Base-by-base conservation (phyloP, 2,113 vertebrate species). In the Blennius ocellaris region DNA sequence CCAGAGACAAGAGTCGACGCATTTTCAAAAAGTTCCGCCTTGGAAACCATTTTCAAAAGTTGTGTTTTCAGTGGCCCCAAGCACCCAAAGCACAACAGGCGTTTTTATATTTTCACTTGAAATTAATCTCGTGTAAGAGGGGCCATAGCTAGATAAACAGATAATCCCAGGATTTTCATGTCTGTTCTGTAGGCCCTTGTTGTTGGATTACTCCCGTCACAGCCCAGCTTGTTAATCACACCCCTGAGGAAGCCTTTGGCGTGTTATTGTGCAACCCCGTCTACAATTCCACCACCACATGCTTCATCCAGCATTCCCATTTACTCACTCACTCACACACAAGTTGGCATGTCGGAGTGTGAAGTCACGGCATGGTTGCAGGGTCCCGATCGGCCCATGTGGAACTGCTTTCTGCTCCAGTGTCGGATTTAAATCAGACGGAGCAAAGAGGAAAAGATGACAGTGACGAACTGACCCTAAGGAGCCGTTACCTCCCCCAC, bases 191-290 rank as follows among this genome's bases (percentile, higher is more conserved):
- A 53, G 41, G 70, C 65, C 54, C 55, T 54, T 62, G 57, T 72
- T 81, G 47, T 52, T 78, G 47, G 39, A 76, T 57, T 73, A 75
- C 69, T 78, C 51, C 30, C 15, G 17, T 78, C 58, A 54, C 69
- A 84, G 78, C 30, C 69, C 73, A 41, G 73, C 57, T 77, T 54
- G 10, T 89, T 84, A 90, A 89, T 88, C 68, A 82, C 70, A 57
- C 44, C 69, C 88, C 60, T 16, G 15, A 78, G 84, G 83, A 73
- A 83, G 64, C 43, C 54, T 40, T 84, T 59, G 44, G 74, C 38
- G 9, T 47, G 50, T 78, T 73, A 44, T 90, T 90, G 81, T 76
- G 85, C 80, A 89, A 91, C 69, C 64, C 30, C 57, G 52, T 85
- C 70, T 82, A 64, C 76, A 69, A 76, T 30, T 70, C 39, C 64